A percentile compares a stretch with the other conserved stretches of the same genome.
These are phyloP conservation scores for Indri indri DNA, from an alignment of 2,113 vertebrate genomes.

Conservation along the genomic window DNA sequence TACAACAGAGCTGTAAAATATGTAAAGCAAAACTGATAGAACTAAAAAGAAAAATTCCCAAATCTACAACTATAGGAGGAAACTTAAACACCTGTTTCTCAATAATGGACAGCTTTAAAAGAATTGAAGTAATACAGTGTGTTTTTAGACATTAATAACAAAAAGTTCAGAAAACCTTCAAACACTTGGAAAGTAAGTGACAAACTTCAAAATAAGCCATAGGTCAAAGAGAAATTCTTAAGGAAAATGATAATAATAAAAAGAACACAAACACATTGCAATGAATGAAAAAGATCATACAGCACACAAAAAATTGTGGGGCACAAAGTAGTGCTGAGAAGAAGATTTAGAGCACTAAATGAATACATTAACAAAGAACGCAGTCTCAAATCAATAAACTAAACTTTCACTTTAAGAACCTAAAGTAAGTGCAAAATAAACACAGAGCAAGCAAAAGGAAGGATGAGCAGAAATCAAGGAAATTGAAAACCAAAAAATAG, in stretches of 20 bases:
- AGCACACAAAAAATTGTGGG: not conserved
- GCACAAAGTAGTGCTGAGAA: not conserved
- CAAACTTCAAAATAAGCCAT: not conserved
- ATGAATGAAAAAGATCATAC: not conserved
- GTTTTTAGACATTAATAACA: not conserved
- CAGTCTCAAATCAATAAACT: not conserved
- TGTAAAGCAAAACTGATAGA: not conserved
- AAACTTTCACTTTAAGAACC: not conserved
- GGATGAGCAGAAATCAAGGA: not conserved
- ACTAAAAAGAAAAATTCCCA: not conserved
- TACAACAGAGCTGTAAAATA: not conserved
- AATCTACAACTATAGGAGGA: not conserved
- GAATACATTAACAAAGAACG: not conserved
- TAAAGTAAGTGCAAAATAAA: not conserved
- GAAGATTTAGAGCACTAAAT: not conserved
- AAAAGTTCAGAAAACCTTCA: not conserved
- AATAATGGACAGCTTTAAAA: not conserved
- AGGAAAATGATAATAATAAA: too few relatives aligned
- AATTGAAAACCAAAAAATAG: not conserved
- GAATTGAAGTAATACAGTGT: not conserved
- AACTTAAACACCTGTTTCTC: not conserved
- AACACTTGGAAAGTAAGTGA: not conserved
- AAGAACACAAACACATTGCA: not conserved
- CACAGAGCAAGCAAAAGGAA: not conserved
- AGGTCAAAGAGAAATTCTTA: not conserved